phyloP scores from a whole-genome alignment of 2,113 vertebrate genomes.

The Gymnarchus niloticus region DNA sequence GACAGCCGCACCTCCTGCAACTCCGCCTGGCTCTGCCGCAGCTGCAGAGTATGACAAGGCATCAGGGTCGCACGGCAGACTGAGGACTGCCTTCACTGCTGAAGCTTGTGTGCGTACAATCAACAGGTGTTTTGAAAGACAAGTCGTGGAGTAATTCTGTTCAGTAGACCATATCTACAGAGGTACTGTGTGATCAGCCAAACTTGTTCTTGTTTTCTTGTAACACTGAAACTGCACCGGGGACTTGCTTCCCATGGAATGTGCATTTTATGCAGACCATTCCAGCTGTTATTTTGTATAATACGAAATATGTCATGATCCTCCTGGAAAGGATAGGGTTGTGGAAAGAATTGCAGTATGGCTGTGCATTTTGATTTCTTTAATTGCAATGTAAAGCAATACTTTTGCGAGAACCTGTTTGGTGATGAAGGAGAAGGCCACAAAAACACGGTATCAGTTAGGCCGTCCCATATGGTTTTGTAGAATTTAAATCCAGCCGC shows the following conservation, averaged over 20 bases:
- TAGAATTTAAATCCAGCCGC: background rate
- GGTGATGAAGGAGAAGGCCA: background rate
- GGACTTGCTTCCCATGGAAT: background rate
- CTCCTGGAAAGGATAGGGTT: background rate
- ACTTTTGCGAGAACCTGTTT: background rate
- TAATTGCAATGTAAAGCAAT: background rate
- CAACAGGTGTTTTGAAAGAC: background rate
- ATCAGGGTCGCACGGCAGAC: background rate
- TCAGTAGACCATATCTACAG: no score
- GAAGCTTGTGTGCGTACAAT: background rate
- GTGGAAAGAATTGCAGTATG: background rate
- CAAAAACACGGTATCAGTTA: background rate
- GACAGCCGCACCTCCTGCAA: slow-evolving; percentile 85
- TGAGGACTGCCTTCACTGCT: background rate
- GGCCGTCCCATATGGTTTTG: background rate
- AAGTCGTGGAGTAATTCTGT: no score
- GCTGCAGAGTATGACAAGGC: slow-evolving; percentile 50
- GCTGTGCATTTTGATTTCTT: background rate
- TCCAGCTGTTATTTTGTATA: background rate
- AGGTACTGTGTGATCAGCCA: no score
- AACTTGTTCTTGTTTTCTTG: background rate
- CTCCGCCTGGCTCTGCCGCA: slow-evolving; percentile 85
- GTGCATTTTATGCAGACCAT: no score
- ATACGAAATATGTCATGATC: background rate
- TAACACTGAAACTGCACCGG: background rate